Base-by-base conservation (phyloP, 1,140 invertebrate species). In the Aphaenogaster rudis region DNA sequence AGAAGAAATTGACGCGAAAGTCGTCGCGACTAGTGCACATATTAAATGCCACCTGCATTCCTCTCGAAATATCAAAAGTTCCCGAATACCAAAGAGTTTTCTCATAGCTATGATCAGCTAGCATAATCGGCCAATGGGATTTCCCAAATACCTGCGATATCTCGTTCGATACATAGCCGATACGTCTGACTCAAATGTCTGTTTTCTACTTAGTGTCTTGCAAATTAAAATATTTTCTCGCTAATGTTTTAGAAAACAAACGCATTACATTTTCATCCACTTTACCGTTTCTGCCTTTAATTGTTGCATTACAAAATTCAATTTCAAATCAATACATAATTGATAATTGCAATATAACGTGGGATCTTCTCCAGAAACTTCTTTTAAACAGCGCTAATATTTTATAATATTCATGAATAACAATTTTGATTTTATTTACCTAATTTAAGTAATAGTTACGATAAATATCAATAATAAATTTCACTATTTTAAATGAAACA, bases 1-100 rank as follows among this genome's bases (percentile, higher is more conserved):
- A 9, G 69, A 88, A 69, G 36, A 59, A 80, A 88, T 86, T 90
- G 66, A 81, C 33, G 74, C 66, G 76, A 85, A 59, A 89, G 61
- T 80, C 42, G 28, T 63, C 39, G 59, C 42, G 28, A 69, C 57
- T 13, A 50, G 28, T 45, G 39, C 17, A 45, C 39, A 2, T 57
- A 64, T 63, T 48, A 33, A 50, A 64, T 76, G 61, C 69, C 50
- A 17, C 28, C 28, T 84, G 84, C 71, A 89, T 89, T 90, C 72
- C 76, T 69, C 1, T 66, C 8, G 21, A 69, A 69, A 69, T 69
- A 69, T 50, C 42, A 69, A 67, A 50, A 48, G 42, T 48, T 21
- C 1, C 21, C 42, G 21, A 21, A 15, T 69, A 28, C n/a, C 66
- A 28, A 50, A 15, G 21, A 11, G 21, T 13, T 50, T 67, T 67